These are phyloP conservation scores for Papilio polyxenes DNA, from an alignment of 1,140 invertebrate species.

Conservation along the genomic window DNA sequence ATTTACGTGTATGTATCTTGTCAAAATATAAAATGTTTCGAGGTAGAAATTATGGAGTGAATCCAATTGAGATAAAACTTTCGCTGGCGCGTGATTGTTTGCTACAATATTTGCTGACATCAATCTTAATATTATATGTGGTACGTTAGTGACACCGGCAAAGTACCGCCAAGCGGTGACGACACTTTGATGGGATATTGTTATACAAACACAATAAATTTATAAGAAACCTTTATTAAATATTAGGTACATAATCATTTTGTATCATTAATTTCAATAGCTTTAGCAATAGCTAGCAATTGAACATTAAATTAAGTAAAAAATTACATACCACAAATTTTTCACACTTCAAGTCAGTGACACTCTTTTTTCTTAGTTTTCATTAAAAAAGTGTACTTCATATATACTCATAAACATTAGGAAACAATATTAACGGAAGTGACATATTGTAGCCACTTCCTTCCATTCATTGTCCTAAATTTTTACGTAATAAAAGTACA, in stretches of 20 bases:
- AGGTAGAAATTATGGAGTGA: not conserved
- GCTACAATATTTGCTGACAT: constrained; percentile 16
- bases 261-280: not conserved
- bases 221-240: not conserved
- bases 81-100: constrained; percentile 26
- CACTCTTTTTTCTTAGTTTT: not conserved
- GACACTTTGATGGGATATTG: constrained; percentile 15
- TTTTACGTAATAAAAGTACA: constrained; percentile 22
- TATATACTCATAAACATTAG: not conserved
- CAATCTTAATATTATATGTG: constrained; percentile 21
- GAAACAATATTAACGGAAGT: constrained; percentile 7
- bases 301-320: not conserved
- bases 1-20: not conserved
- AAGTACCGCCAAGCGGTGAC: not conserved
- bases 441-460: constrained; percentile 15
- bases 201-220: not conserved
- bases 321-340: not conserved
- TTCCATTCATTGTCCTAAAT: constrained; percentile 17
- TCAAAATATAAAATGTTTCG: constrained; percentile 13
- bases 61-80: constrained; percentile 26
- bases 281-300: not conserved
- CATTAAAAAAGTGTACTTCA: not conserved
- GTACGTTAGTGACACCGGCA: not conserved
- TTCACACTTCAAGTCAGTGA: no score
- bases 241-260: not conserved